These are phyloP conservation scores for Mus spretus DNA, from an alignment of 2,797 vertebrate species.

Conservation along the genomic window DNA sequence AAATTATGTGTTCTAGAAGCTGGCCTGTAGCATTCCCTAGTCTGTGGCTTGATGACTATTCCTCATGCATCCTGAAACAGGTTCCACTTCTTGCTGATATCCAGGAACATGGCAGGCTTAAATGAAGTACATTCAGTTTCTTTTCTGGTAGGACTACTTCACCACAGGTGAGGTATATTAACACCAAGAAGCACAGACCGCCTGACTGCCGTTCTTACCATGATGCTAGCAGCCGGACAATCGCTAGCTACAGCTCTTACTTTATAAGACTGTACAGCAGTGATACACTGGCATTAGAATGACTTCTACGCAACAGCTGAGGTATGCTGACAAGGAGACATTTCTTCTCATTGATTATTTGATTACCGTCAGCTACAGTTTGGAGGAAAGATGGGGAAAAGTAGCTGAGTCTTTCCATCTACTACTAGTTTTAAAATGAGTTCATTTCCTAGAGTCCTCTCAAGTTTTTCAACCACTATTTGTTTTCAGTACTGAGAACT, in stretches of 20 bases:
- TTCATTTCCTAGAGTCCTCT: background rate
- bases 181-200: background rate
- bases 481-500: background rate
- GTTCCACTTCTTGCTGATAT: background rate
- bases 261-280: background rate
- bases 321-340: background rate
- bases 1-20: background rate
- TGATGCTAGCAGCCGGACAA: background rate
- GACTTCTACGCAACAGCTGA: background rate
- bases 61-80: background rate
- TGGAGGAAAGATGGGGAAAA: background rate
- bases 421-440: constrained; percentile 21
- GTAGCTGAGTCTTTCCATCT: background rate
- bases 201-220: background rate
- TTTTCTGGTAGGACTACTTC: background rate
- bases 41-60: background rate
- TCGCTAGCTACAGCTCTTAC: background rate
- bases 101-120: background rate
- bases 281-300: background rate
- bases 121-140: background rate
- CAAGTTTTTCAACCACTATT: background rate
- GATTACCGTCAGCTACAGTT: background rate
- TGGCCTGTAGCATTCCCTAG: background rate
- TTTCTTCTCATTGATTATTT: background rate
- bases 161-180: background rate